These are phyloP conservation scores for Sarcophilus harrisii DNA, from an alignment of 2,797 vertebrate species.

Conservation along the genomic window DNA sequence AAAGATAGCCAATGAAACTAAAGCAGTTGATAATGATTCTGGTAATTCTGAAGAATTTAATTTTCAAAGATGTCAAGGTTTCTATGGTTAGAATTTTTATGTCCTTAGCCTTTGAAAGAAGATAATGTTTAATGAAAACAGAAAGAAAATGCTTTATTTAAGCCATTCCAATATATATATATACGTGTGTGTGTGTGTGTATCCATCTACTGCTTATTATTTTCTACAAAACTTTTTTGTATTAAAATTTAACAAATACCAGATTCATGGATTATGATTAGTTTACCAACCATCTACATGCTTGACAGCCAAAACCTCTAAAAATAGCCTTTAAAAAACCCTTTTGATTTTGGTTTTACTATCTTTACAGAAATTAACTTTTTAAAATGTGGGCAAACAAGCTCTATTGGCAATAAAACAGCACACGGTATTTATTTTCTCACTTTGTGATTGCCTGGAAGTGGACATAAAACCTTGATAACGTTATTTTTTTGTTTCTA, in stretches of 20 bases:
- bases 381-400: slow-evolving; percentile 47
- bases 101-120: not conserved
- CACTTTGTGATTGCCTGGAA: slow-evolving; percentile 59
- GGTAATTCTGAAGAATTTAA: not conserved
- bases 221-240: not conserved
- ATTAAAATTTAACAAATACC: not conserved
- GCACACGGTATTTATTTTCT: not conserved
- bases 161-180: not conserved
- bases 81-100: not conserved
- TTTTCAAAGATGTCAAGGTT: not conserved
- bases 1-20: not conserved
- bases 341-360: slow-evolving; percentile 23
- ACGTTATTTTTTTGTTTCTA: slow-evolving; percentile 58
- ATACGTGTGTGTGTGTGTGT: not conserved
- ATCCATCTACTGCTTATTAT: not conserved
- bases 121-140: not conserved
- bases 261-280: not conserved
- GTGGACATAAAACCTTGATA: slow-evolving; percentile 77
- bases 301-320: slow-evolving; percentile 38
- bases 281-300: not conserved
- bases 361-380: slow-evolving; percentile 61
- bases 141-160: not conserved
- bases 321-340: slow-evolving; percentile 40
- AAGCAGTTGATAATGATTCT: not conserved
- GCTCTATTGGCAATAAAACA: slow-evolving; percentile 66